phyloP scores from a whole-genome alignment of 2,888 invertebrate species.

The Lissocephala sabroskyi region DNA sequence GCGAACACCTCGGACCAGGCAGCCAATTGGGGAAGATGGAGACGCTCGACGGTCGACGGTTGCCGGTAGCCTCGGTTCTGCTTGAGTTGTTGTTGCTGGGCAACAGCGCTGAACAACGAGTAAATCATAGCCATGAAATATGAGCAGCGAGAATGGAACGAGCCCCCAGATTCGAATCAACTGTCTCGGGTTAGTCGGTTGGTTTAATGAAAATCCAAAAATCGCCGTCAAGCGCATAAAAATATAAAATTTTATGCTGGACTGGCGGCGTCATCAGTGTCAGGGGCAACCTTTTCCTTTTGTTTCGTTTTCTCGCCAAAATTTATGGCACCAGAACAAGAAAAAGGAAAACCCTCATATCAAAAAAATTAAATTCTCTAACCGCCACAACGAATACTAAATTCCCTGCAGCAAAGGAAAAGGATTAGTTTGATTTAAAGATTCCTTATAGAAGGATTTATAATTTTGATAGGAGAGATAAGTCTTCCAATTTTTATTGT shows the following conservation, averaged over 20 bases:
- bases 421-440: too few relatives aligned
- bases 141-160: conserved; percentile 35
- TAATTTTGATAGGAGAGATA: too few relatives aligned
- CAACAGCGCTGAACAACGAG: conserved; percentile 60
- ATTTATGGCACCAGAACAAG: conserved; percentile 42
- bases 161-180: neutral
- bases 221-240: neutral
- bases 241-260: conserved; percentile 45
- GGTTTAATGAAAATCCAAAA: conserved; percentile 55
- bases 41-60: conserved; percentile 10
- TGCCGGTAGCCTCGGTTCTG: conserved; percentile 47
- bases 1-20: neutral
- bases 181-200: conserved; percentile 17
- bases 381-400: too few relatives aligned
- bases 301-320: conserved; percentile 31
- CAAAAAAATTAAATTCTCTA: conserved; percentile 15
- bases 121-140: conserved; percentile 65
- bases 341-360: neutral
- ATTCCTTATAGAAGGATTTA: too few relatives aligned
- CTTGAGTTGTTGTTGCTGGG: conserved; percentile 43
- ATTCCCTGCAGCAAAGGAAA: too few relatives aligned
- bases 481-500: too few relatives aligned
- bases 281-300: conserved; percentile 40
- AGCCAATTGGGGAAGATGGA: neutral
- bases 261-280: neutral